phyloP scores from a whole-genome alignment of 2,113 vertebrate species.

The Oryzias celebensis region DNA sequence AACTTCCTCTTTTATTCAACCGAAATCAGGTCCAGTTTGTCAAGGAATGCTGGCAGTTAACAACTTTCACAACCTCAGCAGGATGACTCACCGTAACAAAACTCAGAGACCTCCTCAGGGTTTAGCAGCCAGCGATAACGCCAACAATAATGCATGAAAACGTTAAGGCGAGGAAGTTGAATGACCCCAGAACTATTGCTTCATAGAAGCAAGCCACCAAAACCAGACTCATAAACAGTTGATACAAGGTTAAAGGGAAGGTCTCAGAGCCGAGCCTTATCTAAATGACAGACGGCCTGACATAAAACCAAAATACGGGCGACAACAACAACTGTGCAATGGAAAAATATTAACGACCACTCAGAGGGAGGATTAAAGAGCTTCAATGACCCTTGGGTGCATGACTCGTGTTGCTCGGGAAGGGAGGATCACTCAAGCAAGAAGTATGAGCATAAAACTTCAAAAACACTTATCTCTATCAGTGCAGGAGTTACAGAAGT shows the following conservation, averaged over 20 bases:
- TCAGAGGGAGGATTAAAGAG: conserved; percentile 31
- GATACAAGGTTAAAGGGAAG: conserved; percentile 57
- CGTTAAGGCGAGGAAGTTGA: conserved; percentile 53
- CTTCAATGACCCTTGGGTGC: conserved; percentile 36
- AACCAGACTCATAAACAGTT: conserved; percentile 49
- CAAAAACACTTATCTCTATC: conserved; percentile 62
- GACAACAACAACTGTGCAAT: conserved; percentile 11
- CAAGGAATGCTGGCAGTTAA: conserved; percentile 10
- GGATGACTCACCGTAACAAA: conserved; percentile 23
- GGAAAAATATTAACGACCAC: conserved; percentile 32
- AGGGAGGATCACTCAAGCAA: conserved; percentile 27
- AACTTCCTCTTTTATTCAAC: conserved; percentile 6
- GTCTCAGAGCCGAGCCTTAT: conserved; percentile 49
- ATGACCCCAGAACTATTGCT: conserved; percentile 50
- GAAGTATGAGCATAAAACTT: conserved; percentile 47
- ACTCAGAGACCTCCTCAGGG: conserved; percentile 16
- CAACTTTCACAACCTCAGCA: conserved; percentile 40
- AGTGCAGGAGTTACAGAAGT: conserved; percentile 28
- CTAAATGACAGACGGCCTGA: conserved; percentile 54
- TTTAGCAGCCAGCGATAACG: conserved; percentile 22
- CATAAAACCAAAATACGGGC: conserved; percentile 48
- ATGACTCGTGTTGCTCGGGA: conserved; percentile 14
- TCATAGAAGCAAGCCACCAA: conserved; percentile 30
- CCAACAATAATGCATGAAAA: conserved; percentile 28
- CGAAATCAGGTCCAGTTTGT: neutral